Evolutionary conservation across 2,888 invertebrate genomes (phyloP).

Genomic region (Lagria hirta): DNA sequence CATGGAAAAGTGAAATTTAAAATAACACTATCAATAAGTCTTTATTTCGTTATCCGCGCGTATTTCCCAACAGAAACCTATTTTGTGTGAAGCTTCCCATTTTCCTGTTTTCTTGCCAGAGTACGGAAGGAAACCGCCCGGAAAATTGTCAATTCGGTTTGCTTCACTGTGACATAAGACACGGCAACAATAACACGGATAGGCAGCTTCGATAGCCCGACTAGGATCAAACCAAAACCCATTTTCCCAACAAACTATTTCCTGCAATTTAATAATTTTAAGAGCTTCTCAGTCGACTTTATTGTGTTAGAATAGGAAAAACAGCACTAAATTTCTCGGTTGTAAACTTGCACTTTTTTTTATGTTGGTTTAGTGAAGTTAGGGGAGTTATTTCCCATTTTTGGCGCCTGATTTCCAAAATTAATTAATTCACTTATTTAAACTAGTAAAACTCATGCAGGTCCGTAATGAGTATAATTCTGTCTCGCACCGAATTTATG

Average conservation of each 20-base stretch:
- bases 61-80: slow-evolving; percentile 37
- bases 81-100: slow-evolving; percentile 47
- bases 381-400: no score
- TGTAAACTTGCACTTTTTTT: no score
- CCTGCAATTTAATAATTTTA: no score
- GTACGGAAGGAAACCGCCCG: slow-evolving; percentile 66
- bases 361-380: no score
- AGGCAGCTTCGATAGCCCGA: slow-evolving; percentile 29
- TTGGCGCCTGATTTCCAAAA: no score
- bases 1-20: slow-evolving; percentile 32
- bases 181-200: slow-evolving; percentile 50
- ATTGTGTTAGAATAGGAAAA: no score
- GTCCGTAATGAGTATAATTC: no score
- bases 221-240: slow-evolving; percentile 7
- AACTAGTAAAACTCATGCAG: no score
- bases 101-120: slow-evolving; percentile 45
- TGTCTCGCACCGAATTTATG: slow-evolving; percentile 16
- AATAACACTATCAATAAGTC: slow-evolving; percentile 49
- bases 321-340: no score
- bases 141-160: slow-evolving; percentile 69
- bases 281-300: no score
- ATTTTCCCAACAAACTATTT: no score
- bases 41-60: slow-evolving; percentile 48
- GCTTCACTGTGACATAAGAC: slow-evolving; percentile 47
- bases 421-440: no score